Evolutionary conservation across 2,797 vertebrate species (phyloP).

Genomic region (Danio jaintianensis): DNA sequence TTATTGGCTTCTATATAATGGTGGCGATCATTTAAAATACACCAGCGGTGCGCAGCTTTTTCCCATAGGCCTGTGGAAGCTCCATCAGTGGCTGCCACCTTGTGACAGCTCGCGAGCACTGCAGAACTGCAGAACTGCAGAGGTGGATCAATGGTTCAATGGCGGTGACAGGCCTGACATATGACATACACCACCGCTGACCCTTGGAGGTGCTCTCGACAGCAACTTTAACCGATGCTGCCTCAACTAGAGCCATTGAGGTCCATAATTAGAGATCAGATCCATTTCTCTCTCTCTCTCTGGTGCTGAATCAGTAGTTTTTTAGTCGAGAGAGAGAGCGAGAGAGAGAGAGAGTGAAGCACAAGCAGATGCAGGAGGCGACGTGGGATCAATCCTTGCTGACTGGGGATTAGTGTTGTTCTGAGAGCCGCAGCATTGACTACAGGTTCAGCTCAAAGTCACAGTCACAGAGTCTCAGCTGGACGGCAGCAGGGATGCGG

Average conservation of each 20-base stretch:
- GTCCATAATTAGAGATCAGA: slow-evolving; percentile 55
- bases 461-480: slow-evolving; percentile 54
- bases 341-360: slow-evolving; percentile 46
- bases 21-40: slow-evolving; percentile 73
- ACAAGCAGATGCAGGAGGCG: slow-evolving; percentile 66
- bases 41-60: slow-evolving; percentile 67
- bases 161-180: slow-evolving; percentile 36
- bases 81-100: slow-evolving; percentile 76
- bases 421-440: slow-evolving; percentile 54
- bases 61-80: slow-evolving; percentile 43
- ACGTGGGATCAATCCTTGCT: slow-evolving; percentile 73
- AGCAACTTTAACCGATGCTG: slow-evolving; percentile 43
- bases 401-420: slow-evolving; percentile 71
- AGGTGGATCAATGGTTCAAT: slow-evolving; percentile 41
- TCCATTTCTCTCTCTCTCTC: slow-evolving; percentile 52
- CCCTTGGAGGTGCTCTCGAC: slow-evolving; percentile 34
- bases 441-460: slow-evolving; percentile 54
- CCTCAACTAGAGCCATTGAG: slow-evolving; percentile 60
- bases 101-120: slow-evolving; percentile 63
- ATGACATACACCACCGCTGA: slow-evolving; percentile 30
- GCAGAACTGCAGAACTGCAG: slow-evolving; percentile 53
- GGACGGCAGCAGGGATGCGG: slow-evolving; percentile 45
- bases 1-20: slow-evolving; percentile 84
- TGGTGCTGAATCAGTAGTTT: slow-evolving; percentile 55
- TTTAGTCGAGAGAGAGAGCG: slow-evolving; percentile 14